phyloP scores from a whole-genome alignment of 1,140 invertebrate genomes.

The Trichogramma pretiosum region DNA sequence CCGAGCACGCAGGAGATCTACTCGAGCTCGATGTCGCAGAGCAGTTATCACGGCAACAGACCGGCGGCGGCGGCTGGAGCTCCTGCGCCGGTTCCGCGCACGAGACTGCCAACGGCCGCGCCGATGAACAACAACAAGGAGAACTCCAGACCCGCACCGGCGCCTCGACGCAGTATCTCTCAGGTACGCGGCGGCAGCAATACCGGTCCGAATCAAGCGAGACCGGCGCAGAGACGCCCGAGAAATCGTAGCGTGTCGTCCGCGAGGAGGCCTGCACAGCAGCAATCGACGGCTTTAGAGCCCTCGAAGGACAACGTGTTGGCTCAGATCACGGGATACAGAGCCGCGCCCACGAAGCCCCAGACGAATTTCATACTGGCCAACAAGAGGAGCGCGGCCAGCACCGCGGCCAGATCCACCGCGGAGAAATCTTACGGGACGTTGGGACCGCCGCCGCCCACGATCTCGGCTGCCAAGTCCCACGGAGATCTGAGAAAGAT shows the following conservation, averaged over 20 bases:
- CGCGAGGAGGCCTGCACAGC: too few species aligned
- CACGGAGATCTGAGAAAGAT: neutral
- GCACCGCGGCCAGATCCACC: slow-evolving; percentile 4
- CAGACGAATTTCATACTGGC: slow-evolving; percentile 31
- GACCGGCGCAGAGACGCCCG: too few species aligned
- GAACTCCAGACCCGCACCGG: neutral
- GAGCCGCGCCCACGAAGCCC: slow-evolving; percentile 6
- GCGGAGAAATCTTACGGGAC: too few species aligned
- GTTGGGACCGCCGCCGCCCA: too few species aligned
- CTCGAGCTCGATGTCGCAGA: neutral
- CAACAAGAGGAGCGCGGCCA: slow-evolving; percentile 28
- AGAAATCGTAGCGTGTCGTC: neutral
- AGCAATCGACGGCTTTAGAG: too few species aligned
- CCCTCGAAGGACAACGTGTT: neutral
- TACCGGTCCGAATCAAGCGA: neutral
- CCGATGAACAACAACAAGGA: neutral
- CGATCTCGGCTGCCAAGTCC: neutral
- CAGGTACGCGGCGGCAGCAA: slow-evolving; percentile 4
- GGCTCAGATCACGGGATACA: neutral
- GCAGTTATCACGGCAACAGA: neutral
- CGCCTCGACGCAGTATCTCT: neutral
- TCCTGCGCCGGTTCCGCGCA: neutral
- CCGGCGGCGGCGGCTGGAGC: neutral
- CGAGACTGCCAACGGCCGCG: neutral
- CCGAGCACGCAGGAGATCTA: slow-evolving; percentile 6